Evolutionary conservation across 2,888 invertebrate genomes (phyloP), one percentile per base, ranked within the genome.

Genomic region (Trachelus stipa): DNA sequence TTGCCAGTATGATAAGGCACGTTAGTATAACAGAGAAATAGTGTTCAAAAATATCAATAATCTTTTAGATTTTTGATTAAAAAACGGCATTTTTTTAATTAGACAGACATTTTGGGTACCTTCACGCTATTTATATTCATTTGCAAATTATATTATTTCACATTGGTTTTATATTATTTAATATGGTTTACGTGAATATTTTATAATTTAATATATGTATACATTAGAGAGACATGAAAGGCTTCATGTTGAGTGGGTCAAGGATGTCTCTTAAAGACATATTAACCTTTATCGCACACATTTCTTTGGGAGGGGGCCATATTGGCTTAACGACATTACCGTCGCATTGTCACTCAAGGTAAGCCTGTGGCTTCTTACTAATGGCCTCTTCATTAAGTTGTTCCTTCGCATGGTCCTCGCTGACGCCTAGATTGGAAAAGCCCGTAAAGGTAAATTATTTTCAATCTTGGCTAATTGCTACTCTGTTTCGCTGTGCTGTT

Each of bases 341-440:
- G 71, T 71, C 31, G 12, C 33, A 31, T 31, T 34, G 71, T 71
- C 71, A 71, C 12, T 71, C 71, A 56, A 56, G 31, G 31, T 71
- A 31, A 71, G 31, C 71, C 31, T 71, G 31, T 23, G 71, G 71
- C 12, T 71, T 71, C 71, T 71, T 71, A 71, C 71, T 71, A 71
- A 71, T 71, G 71, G 31, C 12, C 31, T 71, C 71, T 71, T 71
- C 71, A 71, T 71, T 71, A 71, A 71, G 71, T 71, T 4, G 71
- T 15, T 31, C 71, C 31, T 71, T 34, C 56, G 31, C 12, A 34
- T 11, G 31, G 31, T 9, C 33, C 71, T 34, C 31, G 31, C 12
- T 33, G 71, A 15, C 23, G 12, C 12, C 31, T 23, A 71, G 71
- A 12, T 71, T 71, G 71, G 31, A 71, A 71, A 71, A 31, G 71